Evolutionary conservation across 2,797 vertebrate species (phyloP).

Genomic region (Scolopax rusticola): DNA sequence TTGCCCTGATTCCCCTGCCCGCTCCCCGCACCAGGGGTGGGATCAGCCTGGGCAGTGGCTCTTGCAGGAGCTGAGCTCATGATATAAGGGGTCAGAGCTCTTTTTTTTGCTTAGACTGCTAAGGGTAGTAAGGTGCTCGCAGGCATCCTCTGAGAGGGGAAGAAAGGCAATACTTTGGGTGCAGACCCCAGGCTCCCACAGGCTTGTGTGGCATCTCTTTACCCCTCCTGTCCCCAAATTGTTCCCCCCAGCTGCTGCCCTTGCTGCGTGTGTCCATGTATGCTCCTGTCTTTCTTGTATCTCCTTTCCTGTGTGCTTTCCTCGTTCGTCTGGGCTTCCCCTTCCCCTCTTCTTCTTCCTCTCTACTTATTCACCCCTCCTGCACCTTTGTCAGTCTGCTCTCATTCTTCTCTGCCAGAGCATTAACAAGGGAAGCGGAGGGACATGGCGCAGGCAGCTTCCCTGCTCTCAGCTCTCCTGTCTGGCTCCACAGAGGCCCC

Average conservation of each 20-base stretch:
- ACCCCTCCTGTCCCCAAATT: neutral
- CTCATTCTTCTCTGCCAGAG: conserved; percentile 65
- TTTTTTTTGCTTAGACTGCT: neutral
- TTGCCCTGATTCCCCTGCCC: neutral
- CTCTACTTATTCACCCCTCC: neutral
- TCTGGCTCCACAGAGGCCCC: conserved; percentile 41
- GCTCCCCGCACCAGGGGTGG: neutral
- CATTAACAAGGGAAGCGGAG: conserved; percentile 8
- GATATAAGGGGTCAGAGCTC: neutral
- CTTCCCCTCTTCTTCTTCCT: neutral
- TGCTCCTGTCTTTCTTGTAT: neutral
- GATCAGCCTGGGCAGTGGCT: neutral
- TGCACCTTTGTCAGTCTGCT: conserved; percentile 23
- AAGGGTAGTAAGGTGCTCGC: neutral
- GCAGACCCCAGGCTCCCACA: neutral
- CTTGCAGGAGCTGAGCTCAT: neutral
- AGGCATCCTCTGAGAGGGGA: neutral
- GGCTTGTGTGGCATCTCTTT: neutral
- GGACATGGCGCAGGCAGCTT: neutral
- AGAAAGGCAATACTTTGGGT: neutral
- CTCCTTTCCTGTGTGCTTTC: neutral
- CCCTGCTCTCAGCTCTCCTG: conserved; percentile 34
- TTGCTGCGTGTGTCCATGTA: neutral
- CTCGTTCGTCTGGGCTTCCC: neutral
- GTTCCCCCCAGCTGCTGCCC: neutral